Percentiles rank a stretch among this genome's conserved stretches.
These are phyloP conservation scores for Eleginops maclovinus DNA, from an alignment of 2,113 vertebrate species.

Conservation along the genomic window DNA sequence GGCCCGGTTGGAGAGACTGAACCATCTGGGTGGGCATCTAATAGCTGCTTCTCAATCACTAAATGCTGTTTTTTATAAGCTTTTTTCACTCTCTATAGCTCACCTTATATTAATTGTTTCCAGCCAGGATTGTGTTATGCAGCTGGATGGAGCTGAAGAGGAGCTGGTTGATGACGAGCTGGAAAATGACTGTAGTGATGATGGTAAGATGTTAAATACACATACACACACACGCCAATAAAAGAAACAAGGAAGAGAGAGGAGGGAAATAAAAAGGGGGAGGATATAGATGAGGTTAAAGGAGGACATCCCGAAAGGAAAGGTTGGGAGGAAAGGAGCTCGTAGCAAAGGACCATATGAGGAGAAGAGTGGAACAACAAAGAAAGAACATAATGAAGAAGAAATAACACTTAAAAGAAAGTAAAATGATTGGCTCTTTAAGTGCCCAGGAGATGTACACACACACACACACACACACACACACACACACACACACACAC, in stretches of 20 bases:
- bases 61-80: not conserved
- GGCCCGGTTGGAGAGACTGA: slow-evolving; percentile 32
- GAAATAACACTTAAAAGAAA: slow-evolving; percentile 44
- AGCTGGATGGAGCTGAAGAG: slow-evolving; percentile 82
- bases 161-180: slow-evolving; percentile 87
- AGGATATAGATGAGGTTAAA: not conserved
- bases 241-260: not conserved
- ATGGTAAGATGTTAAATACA: slow-evolving; percentile 53
- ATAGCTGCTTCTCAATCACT: not conserved
- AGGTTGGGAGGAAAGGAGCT: slow-evolving; percentile 1
- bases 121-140: slow-evolving; percentile 66
- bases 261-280: too few relatives aligned
- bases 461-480: slow-evolving; percentile 36
- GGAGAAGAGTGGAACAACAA: not conserved
- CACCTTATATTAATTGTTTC: not conserved
- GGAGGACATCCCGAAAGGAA: not conserved
- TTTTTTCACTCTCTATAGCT: not conserved
- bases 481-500: too few relatives aligned
- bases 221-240: too few relatives aligned
- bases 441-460: slow-evolving; percentile 54
- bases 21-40: slow-evolving; percentile 67
- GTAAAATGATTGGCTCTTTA: slow-evolving; percentile 49
- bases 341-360: slow-evolving; percentile 25
- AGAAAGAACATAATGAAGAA: not conserved
- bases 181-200: slow-evolving; percentile 84